Percentiles rank a stretch among this genome's conserved stretches.
phyloP scores from a whole-genome alignment of 2,888 invertebrate genomes.

The Masnerella sp. region DNA sequence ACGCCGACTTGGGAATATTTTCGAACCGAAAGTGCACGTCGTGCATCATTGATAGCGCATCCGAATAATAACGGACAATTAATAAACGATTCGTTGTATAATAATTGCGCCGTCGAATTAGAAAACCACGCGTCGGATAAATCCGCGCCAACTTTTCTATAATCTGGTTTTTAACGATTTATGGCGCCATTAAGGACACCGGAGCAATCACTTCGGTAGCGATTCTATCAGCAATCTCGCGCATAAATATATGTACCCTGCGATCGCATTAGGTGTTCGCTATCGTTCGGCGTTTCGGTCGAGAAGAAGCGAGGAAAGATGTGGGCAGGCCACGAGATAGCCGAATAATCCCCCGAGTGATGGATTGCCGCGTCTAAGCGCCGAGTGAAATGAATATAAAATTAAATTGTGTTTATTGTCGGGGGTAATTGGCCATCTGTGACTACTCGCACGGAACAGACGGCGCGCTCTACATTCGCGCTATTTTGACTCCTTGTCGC shows the following conservation, averaged over 20 bases:
- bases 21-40: too few species aligned
- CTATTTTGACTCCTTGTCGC: slow-evolving; percentile 26
- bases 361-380: slow-evolving; percentile 71
- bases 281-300: slow-evolving; percentile 45
- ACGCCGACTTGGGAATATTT: too few species aligned
- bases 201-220: slow-evolving; percentile 67
- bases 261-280: slow-evolving; percentile 66
- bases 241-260: slow-evolving; percentile 72
- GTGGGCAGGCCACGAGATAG: slow-evolving; percentile 69
- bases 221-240: slow-evolving; percentile 66
- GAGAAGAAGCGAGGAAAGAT: slow-evolving; percentile 55
- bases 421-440: slow-evolving; percentile 76
- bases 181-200: slow-evolving; percentile 43
- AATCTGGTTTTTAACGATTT: slow-evolving; percentile 48
- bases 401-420: slow-evolving; percentile 75
- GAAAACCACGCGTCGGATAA: slow-evolving; percentile 32
- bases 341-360: slow-evolving; percentile 71
- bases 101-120: slow-evolving; percentile 25
- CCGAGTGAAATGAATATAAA: slow-evolving; percentile 75
- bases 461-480: slow-evolving; percentile 27
- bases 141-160: slow-evolving; percentile 44
- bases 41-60: too few species aligned
- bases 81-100: slow-evolving; percentile 5
- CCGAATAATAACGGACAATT: neutral
- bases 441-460: slow-evolving; percentile 64